Percentiles rank a stretch among this genome's conserved stretches.
phyloP scores from a whole-genome alignment of 2,113 vertebrate species.

The Talpa occidentalis region DNA sequence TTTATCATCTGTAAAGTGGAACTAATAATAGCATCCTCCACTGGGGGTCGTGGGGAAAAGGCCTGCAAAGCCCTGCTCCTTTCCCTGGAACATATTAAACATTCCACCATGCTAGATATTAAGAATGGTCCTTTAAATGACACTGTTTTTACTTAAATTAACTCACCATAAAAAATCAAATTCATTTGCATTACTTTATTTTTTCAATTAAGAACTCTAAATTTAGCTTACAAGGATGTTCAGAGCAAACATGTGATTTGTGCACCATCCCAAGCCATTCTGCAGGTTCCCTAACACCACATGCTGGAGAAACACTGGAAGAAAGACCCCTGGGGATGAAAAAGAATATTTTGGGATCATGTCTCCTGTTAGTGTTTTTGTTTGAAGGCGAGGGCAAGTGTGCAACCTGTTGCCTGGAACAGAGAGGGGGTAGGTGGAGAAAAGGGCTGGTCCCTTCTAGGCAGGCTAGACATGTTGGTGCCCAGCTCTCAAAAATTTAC shows the following conservation, averaged over 20 bases:
- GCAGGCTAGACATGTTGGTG: conserved; percentile 62
- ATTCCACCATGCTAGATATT: neutral
- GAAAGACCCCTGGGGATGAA: neutral
- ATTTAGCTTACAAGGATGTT: neutral
- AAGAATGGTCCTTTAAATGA: neutral
- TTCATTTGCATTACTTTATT: neutral
- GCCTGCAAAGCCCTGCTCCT: neutral
- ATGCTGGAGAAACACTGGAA: neutral
- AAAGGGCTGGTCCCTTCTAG: conserved; percentile 36
- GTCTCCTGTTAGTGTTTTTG: neutral
- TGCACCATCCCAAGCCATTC: neutral
- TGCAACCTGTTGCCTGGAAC: neutral
- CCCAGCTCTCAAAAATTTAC: conserved; percentile 62
- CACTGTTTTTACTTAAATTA: neutral
- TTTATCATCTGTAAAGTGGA: neutral
- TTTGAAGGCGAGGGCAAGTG: neutral
- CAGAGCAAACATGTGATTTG: neutral
- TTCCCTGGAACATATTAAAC: neutral
- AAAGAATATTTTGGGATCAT: neutral
- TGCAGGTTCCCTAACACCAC: neutral
- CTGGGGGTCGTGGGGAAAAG: neutral
- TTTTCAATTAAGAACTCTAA: neutral
- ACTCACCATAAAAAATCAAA: neutral
- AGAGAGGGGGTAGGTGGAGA: neutral
- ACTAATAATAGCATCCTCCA: neutral